Evolutionary conservation across 2,797 vertebrate genomes (phyloP).

Genomic region (Peromyscus melanophrys): DNA sequence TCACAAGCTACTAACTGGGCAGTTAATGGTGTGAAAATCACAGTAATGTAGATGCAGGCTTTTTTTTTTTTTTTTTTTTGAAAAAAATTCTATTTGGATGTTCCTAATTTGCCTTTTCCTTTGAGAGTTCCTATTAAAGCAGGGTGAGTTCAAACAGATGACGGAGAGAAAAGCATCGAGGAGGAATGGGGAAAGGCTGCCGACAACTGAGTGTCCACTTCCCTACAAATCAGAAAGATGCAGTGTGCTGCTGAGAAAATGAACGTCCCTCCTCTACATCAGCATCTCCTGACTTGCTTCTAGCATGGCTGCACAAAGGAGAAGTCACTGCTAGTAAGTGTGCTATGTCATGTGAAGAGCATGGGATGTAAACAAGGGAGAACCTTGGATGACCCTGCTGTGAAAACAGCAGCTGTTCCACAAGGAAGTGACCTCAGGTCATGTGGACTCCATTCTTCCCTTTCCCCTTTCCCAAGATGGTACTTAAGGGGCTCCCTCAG

Average conservation of each 20-base stretch:
- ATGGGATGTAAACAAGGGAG: constrained; percentile 28
- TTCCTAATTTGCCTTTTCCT: not conserved
- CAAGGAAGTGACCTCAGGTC: constrained; percentile 55
- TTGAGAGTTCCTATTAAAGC: not conserved
- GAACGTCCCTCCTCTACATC: not conserved
- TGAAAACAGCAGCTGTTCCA: not conserved
- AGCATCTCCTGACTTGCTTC: not conserved
- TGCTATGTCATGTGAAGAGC: not conserved
- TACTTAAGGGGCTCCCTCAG: not conserved
- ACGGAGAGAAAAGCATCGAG: not conserved
- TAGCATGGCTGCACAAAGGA: not conserved
- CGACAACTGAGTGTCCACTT: not conserved
- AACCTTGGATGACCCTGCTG: not conserved
- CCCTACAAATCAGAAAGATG: not conserved
- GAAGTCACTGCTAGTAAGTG: not conserved
- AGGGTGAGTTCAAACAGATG: not conserved
- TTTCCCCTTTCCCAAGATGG: not conserved
- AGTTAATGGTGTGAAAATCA: not conserved
- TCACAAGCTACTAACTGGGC: not conserved
- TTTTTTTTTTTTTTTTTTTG: too few species aligned
- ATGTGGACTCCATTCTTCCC: not conserved
- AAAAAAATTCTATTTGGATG: not conserved
- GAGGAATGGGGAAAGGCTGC: not conserved
- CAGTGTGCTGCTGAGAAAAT: not conserved
- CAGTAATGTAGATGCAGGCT: not conserved